Conservation (phyloP, 2,888 invertebrate species). For the Drosophila stalkeri region DNA sequence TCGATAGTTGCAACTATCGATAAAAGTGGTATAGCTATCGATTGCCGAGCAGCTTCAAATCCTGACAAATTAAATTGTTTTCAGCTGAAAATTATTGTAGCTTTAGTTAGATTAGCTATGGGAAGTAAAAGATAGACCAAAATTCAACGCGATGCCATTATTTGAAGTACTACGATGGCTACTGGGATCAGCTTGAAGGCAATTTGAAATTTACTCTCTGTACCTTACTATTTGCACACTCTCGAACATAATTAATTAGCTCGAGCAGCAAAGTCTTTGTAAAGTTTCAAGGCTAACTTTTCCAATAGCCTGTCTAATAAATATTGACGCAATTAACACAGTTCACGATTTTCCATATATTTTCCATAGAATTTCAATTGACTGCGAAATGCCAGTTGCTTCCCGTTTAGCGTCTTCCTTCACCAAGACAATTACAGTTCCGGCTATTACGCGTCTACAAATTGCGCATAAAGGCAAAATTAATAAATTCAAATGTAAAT, state of each 20-base stretch:
- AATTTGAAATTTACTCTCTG: constrained; percentile 29
- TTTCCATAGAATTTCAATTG: constrained; percentile 43
- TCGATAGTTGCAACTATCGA: not conserved
- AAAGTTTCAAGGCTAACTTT: constrained; percentile 34
- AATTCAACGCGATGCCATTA: constrained; percentile 45
- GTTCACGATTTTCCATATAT: constrained; percentile 29
- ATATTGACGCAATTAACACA: constrained; percentile 55
- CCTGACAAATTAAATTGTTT: not conserved
- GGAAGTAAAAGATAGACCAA: not conserved
- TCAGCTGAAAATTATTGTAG: not conserved
- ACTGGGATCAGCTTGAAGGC: constrained; percentile 42
- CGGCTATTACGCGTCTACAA: not conserved
- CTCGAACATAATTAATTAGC: constrained; percentile 70
- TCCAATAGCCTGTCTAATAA: constrained; percentile 22
- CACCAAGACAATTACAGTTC: not conserved
- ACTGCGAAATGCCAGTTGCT: constrained; percentile 21
- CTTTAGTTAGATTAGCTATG: not conserved
- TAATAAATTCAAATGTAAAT: constrained; percentile 3
- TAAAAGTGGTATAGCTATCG: not conserved
- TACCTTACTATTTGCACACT: constrained; percentile 46
- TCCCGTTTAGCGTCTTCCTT: not conserved
- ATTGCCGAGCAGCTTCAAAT: not conserved
- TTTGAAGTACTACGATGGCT: constrained; percentile 44
- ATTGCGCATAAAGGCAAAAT: not conserved
- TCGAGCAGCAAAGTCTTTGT: constrained; percentile 32